Base-by-base conservation (phyloP, 2,113 vertebrate genomes). In the Peromyscus maniculatus region DNA sequence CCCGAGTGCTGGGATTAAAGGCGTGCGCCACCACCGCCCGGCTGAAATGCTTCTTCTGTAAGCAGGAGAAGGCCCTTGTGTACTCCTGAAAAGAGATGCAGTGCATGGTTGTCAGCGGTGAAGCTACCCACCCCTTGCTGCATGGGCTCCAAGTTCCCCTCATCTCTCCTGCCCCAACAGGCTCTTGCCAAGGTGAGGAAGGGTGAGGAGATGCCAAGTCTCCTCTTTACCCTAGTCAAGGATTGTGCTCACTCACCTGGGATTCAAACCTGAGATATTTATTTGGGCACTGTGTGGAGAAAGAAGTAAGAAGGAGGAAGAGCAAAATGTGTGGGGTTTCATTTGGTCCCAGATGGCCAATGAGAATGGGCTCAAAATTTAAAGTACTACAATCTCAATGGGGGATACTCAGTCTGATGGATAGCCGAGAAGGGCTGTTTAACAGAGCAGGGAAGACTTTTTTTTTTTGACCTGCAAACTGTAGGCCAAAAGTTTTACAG, bases 401-500 rank as follows among this genome's bases (percentile, higher is more conserved):
- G 90, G 59, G 31, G 92, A 74, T 62, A 52, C 33, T 98, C 88
- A 91, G 57, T 92, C 71, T 90, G 62, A 97, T 69, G 79, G 62
- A 97, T 64, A 90, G 92, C 95, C 80, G 46, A 95, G 90, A 87
- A 91, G 79, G 79, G 92, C 87, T 97, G 86, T 86, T 97, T 96
- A 97, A 86, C 93, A 97, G 97, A 95, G 39, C 46, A 79, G 67
- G 96, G 80, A 94, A 97, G 88, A 80, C 89, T 59, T 46, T 46
- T 49, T 71, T 71, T 36, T 31, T 96, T 96, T 95, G 46, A 10
- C 55, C 79, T 82, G 19, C 78, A 96, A 97, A 92, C 79, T 75
- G 78, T 87, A 95, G 91, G 90, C 83, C 93, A 98, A 96, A 86
- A 89, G 64, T 92, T 92, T 97, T 91, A 90, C 87, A 97, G 97